Base-by-base conservation (phyloP, 2,113 vertebrate species). In the Lipophrys pholis region DNA sequence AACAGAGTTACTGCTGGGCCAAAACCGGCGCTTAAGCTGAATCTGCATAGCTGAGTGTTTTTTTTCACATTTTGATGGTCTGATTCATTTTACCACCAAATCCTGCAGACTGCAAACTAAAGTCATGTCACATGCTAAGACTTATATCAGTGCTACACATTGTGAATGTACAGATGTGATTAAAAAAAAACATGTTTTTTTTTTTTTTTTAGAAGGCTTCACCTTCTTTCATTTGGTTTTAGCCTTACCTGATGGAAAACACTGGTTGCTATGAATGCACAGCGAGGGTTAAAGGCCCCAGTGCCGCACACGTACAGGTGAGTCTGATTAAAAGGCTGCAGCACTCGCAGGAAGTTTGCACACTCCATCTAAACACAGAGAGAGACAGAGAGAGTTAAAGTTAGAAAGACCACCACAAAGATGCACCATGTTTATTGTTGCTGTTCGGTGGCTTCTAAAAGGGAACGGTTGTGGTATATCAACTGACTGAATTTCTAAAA, bases 221-320 rank as follows among this genome's bases (percentile, higher is more conserved):
- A n/a, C n/a, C 2, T 30, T 30, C 21, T 30, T 30, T 30, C 21
- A 30, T 30, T 30, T 30, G 21, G 46, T 73, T 38, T 16, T 16
- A 39, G 14, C 17, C 7, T 43, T 91, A 95, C 94, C 93, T 81
- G 87, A 56, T 79, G 87, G 71, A 94, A 95, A 49, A 92, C 11
- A 41, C 70, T 80, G 48, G 90, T 93, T 2, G 90, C 81, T 21
- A 95, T 90, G 80, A 92, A 93, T 59, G 93, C 89, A 71, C 94
- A 95, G 69, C 92, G 91, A 6, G 94, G 94, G 82, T 94, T 94
- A 79, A 95, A 95, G 40, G 94, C 94, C 40, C 94, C 94, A 0
- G 94, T 95, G 16, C 93, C 94, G 35, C 94, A 95, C 39, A 93
- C 82, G 8, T 95, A 94, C 57, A 95, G 90, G 69, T 95, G 94